Conservation (phyloP, 2,797 vertebrate species). For the Morus bassanus region DNA sequence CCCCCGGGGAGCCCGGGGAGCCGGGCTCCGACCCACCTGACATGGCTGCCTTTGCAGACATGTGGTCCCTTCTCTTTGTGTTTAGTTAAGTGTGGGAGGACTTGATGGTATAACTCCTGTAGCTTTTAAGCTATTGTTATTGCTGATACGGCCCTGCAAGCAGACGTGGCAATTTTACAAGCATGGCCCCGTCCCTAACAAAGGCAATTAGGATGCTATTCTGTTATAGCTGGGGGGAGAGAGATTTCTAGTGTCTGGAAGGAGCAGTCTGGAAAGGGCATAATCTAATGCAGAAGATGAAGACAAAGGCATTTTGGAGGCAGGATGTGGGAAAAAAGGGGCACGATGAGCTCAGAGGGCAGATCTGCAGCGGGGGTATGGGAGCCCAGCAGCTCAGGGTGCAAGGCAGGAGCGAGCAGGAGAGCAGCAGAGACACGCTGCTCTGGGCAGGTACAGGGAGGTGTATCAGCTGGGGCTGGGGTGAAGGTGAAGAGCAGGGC, state of each 20-base stretch:
- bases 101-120: background rate
- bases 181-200: slow-evolving; percentile 8
- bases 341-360: background rate
- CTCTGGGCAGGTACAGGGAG: background rate
- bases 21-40: slow-evolving; percentile 31
- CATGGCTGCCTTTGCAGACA: background rate
- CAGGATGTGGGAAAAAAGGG: background rate
- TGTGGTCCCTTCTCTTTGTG: slow-evolving; percentile 31
- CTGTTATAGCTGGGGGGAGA: background rate
- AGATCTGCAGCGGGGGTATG: background rate
- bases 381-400: background rate
- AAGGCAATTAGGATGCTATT: slow-evolving; percentile 45
- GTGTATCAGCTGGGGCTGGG: too few species aligned
- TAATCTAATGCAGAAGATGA: slow-evolving; percentile 41
- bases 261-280: slow-evolving; percentile 43
- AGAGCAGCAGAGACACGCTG: background rate
- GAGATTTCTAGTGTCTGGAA: slow-evolving; percentile 31
- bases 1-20: slow-evolving; percentile 24
- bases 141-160: background rate
- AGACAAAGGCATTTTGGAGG: slow-evolving; percentile 42
- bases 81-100: slow-evolving; percentile 56
- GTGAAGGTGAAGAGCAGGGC: background rate
- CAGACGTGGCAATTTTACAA: slow-evolving; percentile 28
- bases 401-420: background rate
- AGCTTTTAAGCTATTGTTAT: slow-evolving; percentile 36